Evolutionary conservation across 2,888 invertebrate species (phyloP).

Genomic region (Caenorhabditis afra): DNA sequence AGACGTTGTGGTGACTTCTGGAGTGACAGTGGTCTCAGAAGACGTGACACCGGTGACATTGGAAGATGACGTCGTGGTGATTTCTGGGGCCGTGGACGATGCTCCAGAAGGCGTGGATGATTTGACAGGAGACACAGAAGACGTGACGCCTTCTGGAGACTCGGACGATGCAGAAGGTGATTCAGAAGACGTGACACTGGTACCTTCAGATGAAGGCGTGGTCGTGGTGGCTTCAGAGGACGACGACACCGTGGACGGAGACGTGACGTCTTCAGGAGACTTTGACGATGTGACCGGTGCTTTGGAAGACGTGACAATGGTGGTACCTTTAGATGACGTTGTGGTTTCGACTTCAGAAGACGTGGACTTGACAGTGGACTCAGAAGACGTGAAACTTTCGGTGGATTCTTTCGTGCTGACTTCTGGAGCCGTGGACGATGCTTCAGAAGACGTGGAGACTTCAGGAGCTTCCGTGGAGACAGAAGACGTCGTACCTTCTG

Average conservation of each 20-base stretch:
- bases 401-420: not conserved
- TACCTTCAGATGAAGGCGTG: slow-evolving; percentile 3
- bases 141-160: not conserved
- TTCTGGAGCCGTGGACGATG: slow-evolving; percentile 15
- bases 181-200: slow-evolving; percentile 15
- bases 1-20: slow-evolving; percentile 2
- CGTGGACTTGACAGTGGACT: not conserved
- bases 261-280: slow-evolving; percentile 16
- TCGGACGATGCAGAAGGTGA: not conserved
- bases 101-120: not conserved
- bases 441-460: slow-evolving; percentile 33
- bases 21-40: not conserved
- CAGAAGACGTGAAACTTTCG: slow-evolving; percentile 1
- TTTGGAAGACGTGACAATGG: slow-evolving; percentile 13
- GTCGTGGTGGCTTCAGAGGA: not conserved
- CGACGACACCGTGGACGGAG: not conserved
- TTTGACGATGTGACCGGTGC: slow-evolving; percentile 1
- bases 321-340: slow-evolving; percentile 1
- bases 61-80: not conserved
- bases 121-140: not conserved
- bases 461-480: not conserved
- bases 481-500: slow-evolving; percentile 27
- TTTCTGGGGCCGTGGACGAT: not conserved
- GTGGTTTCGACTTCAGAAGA: not conserved
- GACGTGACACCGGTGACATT: not conserved